These are phyloP conservation scores for Alauda arvensis DNA, from an alignment of 2,797 vertebrate species.

Conservation along the genomic window DNA sequence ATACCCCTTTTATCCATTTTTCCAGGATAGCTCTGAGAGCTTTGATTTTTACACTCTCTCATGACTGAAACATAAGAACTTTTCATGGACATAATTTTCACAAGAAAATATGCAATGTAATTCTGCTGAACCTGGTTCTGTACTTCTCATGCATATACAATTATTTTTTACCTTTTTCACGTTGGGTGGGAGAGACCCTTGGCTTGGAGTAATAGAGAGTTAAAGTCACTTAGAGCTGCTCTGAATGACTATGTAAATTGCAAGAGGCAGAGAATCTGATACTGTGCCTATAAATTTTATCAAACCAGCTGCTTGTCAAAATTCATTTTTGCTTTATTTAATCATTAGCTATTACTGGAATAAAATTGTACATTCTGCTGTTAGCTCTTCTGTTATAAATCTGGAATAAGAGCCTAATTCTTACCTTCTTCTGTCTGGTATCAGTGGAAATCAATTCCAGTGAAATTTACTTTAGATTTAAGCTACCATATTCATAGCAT, in stretches of 20 bases:
- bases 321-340: conserved; percentile 51
- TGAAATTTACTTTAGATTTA: conserved; percentile 18
- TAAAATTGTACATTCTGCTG: conserved; percentile 5
- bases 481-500: not conserved
- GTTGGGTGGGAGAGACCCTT: not conserved
- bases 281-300: conserved; percentile 26
- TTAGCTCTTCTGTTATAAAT: conserved; percentile 23
- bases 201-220: not conserved
- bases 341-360: conserved; percentile 13
- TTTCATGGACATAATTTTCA: not conserved
- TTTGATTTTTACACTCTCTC: not conserved
- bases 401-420: conserved; percentile 2
- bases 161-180: not conserved
- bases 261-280: conserved; percentile 43
- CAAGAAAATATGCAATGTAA: not conserved
- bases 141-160: not conserved
- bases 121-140: not conserved
- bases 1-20: not conserved
- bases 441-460: not conserved
- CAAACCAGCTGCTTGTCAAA: conserved; percentile 44
- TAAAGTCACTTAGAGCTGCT: conserved; percentile 7
- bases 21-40: not conserved
- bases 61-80: not conserved
- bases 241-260: conserved; percentile 43
- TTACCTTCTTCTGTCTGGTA: not conserved